Conservation (phyloP, 2,113 vertebrate genomes). For the Bos javanicus region DNA sequence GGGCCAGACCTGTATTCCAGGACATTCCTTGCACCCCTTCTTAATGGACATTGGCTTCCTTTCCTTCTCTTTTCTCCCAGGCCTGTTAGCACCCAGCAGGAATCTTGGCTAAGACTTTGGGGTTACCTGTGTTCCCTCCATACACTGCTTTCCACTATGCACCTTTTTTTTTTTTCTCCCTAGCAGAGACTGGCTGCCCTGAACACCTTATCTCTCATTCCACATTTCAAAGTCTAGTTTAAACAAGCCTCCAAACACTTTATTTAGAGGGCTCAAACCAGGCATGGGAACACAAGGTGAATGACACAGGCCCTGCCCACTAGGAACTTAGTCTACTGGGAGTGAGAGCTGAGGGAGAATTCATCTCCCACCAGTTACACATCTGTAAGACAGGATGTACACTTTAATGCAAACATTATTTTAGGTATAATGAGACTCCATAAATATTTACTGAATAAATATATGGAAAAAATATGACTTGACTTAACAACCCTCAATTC, state of each 20-base stretch:
- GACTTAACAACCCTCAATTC: background rate
- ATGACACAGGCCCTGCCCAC: background rate
- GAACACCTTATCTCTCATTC: background rate
- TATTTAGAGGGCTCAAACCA: background rate
- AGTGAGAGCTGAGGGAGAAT: background rate
- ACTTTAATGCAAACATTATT: background rate
- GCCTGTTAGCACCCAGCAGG: background rate
- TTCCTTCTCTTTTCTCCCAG: background rate
- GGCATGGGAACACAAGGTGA: no score
- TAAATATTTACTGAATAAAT: background rate
- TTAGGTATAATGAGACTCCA: background rate
- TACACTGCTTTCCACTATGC: background rate
- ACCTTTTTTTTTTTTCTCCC: background rate
- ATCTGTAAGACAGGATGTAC: background rate
- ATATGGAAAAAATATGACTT: background rate
- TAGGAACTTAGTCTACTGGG: background rate
- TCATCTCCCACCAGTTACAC: background rate
- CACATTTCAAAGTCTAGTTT: background rate
- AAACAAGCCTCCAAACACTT: background rate
- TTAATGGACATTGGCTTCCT: background rate
- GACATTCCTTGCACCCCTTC: background rate
- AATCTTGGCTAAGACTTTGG: background rate
- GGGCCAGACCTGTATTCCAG: background rate
- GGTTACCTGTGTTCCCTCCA: background rate
- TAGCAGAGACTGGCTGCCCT: background rate